phyloP scores from a whole-genome alignment of 2,797 vertebrate genomes.

The Coilia nasus region DNA sequence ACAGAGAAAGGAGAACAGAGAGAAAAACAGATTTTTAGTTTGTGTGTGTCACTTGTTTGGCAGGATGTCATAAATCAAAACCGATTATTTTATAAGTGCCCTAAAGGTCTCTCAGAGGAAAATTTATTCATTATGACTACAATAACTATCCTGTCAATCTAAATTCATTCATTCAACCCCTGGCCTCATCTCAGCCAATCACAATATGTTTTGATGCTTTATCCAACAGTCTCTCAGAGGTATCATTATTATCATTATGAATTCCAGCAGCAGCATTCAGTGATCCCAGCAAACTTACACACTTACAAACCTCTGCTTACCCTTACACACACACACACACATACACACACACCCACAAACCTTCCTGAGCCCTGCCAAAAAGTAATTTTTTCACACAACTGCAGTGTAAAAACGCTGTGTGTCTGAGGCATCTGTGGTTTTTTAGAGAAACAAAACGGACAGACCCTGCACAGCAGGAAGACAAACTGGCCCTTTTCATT shows the following conservation, averaged over 20 bases:
- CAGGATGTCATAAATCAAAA: neutral
- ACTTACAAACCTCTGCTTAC: too few species aligned
- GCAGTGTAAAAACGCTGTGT: neutral
- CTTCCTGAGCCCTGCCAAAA: neutral
- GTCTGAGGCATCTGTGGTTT: neutral
- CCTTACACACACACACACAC: neutral
- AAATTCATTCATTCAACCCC: neutral
- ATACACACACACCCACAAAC: too few species aligned
- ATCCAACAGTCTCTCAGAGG: neutral
- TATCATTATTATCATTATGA: neutral
- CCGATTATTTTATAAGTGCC: neutral
- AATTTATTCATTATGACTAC: neutral
- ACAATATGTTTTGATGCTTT: neutral
- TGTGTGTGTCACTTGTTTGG: neutral
- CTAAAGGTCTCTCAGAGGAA: too few species aligned
- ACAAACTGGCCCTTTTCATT: neutral
- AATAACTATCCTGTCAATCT: neutral
- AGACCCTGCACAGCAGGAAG: neutral
- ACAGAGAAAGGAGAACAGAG: constrained; percentile 4
- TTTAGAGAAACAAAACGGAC: neutral
- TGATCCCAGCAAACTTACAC: neutral
- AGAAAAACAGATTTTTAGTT: neutral
- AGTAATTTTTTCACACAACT: neutral
- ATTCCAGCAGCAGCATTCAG: neutral
- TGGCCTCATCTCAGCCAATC: neutral